Percentiles rank a stretch among this genome's conserved stretches.
phyloP scores from a whole-genome alignment of 2,113 vertebrate genomes.

The Heterochromis multidens region DNA sequence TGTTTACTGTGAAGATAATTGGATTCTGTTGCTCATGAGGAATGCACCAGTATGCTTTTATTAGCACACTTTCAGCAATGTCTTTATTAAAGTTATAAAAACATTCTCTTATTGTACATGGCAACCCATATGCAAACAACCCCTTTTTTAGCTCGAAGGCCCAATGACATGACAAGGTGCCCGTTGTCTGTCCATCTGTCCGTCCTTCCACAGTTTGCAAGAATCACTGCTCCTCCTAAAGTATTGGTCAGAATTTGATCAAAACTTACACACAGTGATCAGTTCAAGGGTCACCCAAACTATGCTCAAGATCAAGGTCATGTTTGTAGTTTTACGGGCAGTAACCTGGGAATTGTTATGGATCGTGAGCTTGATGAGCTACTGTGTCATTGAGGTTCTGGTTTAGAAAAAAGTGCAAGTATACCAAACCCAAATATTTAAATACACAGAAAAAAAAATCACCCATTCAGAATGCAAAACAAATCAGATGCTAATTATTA shows the following conservation, averaged over 20 bases:
- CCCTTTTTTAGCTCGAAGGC: too few species aligned
- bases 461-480: too few species aligned
- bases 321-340: not conserved
- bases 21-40: not conserved
- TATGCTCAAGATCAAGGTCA: not conserved
- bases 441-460: not conserved
- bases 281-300: too few species aligned
- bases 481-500: too few species aligned
- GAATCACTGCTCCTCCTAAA: fast-evolving
- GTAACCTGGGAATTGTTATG: not conserved
- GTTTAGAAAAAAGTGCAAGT: not conserved
- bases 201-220: not conserved
- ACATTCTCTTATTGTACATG: not conserved
- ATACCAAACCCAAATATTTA: not conserved
- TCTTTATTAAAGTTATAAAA: not conserved
- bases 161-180: too few species aligned
- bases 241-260: not conserved
- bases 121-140: not conserved
- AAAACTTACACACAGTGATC: not conserved
- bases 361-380: not conserved
- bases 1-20: not conserved
- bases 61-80: not conserved
- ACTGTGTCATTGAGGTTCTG: not conserved
- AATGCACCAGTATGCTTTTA: not conserved
- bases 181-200: not conserved